Percentiles rank a stretch among this genome's conserved stretches.
These are phyloP conservation scores for Lithobius niger DNA, from an alignment of 1,140 invertebrate genomes.

Conservation along the genomic window DNA sequence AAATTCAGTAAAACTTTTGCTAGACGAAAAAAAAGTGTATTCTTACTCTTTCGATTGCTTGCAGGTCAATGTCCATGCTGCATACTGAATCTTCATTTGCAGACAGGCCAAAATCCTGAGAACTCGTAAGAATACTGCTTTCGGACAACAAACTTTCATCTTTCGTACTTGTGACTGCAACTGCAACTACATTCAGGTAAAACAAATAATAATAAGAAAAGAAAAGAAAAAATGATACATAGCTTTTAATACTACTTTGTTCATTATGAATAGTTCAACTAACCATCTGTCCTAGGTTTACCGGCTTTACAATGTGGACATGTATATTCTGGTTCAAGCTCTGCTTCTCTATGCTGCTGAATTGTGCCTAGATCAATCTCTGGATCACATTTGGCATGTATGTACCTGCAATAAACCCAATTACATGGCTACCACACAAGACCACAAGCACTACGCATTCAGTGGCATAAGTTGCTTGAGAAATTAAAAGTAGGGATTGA, in stretches of 20 bases:
- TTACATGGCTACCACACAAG: too few species aligned
- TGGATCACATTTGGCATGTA: constrained; percentile 82
- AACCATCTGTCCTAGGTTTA: constrained; percentile 1
- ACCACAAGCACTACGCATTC: too few species aligned
- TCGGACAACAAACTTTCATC: constrained; percentile 7
- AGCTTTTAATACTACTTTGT: not conserved
- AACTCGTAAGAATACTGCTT: constrained; percentile 15
- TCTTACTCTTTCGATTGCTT: constrained; percentile 16
- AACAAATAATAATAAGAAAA: too few species aligned
- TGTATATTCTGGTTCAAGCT: constrained; percentile 74
- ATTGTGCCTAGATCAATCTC: constrained; percentile 67
- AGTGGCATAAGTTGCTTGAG: too few species aligned
- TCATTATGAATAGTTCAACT: not conserved
- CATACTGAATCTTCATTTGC: constrained; percentile 33
- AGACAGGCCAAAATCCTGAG: constrained; percentile 28
- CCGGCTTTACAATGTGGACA: constrained; percentile 66
- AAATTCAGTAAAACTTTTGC: too few species aligned
- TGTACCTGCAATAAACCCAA: constrained; percentile 58
- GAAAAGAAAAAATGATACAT: constrained; percentile 1
- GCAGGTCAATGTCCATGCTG: constrained; percentile 31
- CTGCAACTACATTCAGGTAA: too few species aligned
- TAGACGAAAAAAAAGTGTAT: too few species aligned
- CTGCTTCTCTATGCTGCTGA: constrained; percentile 59
- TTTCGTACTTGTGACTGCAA: too few species aligned
- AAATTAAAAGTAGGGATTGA: too few species aligned